Base-by-base conservation (phyloP, 2,888 invertebrate genomes). In the Drosophila cyrtoloma region DNA sequence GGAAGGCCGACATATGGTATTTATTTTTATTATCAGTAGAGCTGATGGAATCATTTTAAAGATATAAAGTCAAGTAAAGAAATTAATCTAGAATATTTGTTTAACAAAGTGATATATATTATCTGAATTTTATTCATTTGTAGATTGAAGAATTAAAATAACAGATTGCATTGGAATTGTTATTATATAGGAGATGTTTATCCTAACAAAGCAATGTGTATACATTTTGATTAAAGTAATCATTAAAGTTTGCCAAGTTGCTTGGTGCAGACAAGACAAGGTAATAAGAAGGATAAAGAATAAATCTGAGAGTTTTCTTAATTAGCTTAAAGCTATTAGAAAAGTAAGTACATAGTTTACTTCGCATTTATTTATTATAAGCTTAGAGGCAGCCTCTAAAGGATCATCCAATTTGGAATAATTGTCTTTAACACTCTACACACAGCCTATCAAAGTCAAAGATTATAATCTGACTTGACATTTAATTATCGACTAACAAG, bases 1-100 rank as follows among this genome's bases (percentile, higher is more conserved):
- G 33, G 52, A 55, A 60, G 63, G 28, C 56, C 9, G 39, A 57
- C 68, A 79, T 77, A 64, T 79, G 73, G 62, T 42, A 12, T 42
- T 53, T 56, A 52, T 53, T 37, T 50, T 58, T 50, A 52, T 63
- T 50, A 16, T 19, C 42, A 32, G n/a, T 6, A n/a, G 32, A 9
- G 39, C 30, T 22, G 28, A 33, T 35, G 42, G 16, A 22, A 9
- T 26, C 61, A 52, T 22, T 52, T 52, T n/a, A 28, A 16, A 62
- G 30, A 37, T 26, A 37, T 52, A 7, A 19, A 28, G 10, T 32
- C 14, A 37, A 35, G 9, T 28, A n/a, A 37, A 14, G 28, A 56
- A 33, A 3, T 22, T 14, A 22, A 9, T 26, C 5, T 2, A 0
- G 28, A 47, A 12, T 30, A 10, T 19, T 26, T 55, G 19, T 16